Evolutionary conservation across 2,113 vertebrate genomes (phyloP), one percentile per base, ranked within the genome.

Genomic region (Lepus timidus): DNA sequence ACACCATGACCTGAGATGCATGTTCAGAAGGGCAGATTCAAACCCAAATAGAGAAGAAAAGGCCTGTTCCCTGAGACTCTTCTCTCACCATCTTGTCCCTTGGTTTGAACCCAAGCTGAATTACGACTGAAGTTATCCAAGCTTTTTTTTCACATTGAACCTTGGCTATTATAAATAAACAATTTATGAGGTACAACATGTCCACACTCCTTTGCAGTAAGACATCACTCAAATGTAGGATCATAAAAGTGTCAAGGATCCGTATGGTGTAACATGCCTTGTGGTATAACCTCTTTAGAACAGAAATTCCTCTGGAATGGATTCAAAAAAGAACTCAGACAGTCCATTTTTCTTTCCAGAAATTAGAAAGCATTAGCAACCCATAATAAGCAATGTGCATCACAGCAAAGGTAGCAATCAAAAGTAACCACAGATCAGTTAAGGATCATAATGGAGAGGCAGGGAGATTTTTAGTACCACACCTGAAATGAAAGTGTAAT

Each of bases 171-270:
- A 44, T 89, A 96, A 95, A 96, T 87, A 85, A 88, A 73, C 22
- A 92, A 73, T 94, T 96, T 93, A 88, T 91, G 68, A 96, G 51
- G 80, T 65, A 85, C 88, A 88, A 12, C 92, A 95, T 90, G 9
- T 65, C 96, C 78, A 91, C 49, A 86, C 58, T 95, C 6, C 75
- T 93, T 74, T 87, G n/a, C 51, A 93, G 85, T 89, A 64, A 98
- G 91, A 96, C 64, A 92, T 97, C 95, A 96, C 49, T 97, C 88
- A 97, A 88, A 51, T 13, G 55, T 80, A 49, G 58, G 84, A 20
- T 51, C 70, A 74, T 83, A 97, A 97, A 96, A 88, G 75, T 95
- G 80, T 96, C 96, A 79, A 22, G 33, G 93, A 93, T 91, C 83
- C 22, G 0, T 96, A 80, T 85, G 76, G 58, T 76, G 25, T 93